A percentile compares a stretch with the other conserved stretches of the same genome.
These are phyloP conservation scores for Brachionus rotundiformis DNA, from an alignment of 1,140 invertebrate genomes.

Conservation along the genomic window DNA sequence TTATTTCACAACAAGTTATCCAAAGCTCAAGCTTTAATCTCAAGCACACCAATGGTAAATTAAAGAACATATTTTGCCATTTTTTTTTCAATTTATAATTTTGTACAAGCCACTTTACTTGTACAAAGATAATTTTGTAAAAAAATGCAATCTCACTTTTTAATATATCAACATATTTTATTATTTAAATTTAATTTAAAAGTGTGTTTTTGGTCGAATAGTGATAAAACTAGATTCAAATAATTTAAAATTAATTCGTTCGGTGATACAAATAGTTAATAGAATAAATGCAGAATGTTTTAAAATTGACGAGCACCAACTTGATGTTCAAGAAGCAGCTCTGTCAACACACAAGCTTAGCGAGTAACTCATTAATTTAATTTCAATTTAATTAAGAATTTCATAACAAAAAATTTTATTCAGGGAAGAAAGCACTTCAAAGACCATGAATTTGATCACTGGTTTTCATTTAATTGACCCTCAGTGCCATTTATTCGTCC, in stretches of 20 bases:
- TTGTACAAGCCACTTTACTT: too few relatives aligned
- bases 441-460: constrained; percentile 60
- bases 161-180: not conserved
- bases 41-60: not conserved
- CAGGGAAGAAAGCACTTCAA: constrained; percentile 53
- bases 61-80: not conserved
- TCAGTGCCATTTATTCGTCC: constrained; percentile 60
- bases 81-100: not conserved
- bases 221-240: constrained; percentile 29
- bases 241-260: not conserved
- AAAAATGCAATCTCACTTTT: too few relatives aligned
- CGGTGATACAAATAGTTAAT: not conserved
- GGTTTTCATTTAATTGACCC: constrained; percentile 63
- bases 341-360: constrained; percentile 63
- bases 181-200: not conserved
- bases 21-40: constrained; percentile 14
- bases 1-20: constrained; percentile 33
- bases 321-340: constrained; percentile 60
- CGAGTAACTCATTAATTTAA: constrained; percentile 56
- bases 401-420: not conserved
- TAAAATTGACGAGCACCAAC: constrained; percentile 58
- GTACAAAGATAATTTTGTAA: too few relatives aligned
- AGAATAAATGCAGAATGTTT: constrained; percentile 53
- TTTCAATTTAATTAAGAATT: not conserved
- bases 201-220: constrained; percentile 37